These are phyloP conservation scores for Melikaiella ostensackeni DNA, from an alignment of 2,888 invertebrate genomes.

Conservation along the genomic window DNA sequence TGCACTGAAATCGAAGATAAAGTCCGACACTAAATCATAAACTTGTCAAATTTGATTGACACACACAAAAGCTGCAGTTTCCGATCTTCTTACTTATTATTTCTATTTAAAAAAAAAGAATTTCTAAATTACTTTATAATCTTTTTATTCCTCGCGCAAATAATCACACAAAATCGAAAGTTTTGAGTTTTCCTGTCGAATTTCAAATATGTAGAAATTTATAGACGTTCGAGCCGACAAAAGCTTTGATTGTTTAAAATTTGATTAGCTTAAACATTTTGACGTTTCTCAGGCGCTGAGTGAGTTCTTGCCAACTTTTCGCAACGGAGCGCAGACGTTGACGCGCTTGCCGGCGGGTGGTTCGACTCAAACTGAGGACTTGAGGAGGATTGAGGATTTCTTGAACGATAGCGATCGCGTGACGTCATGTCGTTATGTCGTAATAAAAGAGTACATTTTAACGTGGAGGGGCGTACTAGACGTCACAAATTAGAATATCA, in stretches of 20 bases:
- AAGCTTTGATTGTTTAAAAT: background rate
- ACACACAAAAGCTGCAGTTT: background rate
- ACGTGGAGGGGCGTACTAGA: slow-evolving; percentile 12
- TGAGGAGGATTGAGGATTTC: background rate
- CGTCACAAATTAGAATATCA: slow-evolving; percentile 10
- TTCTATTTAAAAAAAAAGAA: background rate
- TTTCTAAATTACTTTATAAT: background rate
- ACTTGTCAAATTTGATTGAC: no score
- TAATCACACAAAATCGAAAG: background rate
- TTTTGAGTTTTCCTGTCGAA: background rate
- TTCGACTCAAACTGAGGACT: slow-evolving; percentile 12
- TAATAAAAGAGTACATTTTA: slow-evolving; percentile 14
- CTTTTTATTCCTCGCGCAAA: background rate
- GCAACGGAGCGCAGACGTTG: slow-evolving; percentile 22
- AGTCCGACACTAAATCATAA: background rate
- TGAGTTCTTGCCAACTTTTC: slow-evolving; percentile 27
- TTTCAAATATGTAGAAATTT: background rate
- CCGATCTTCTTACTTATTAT: background rate
- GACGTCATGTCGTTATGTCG: slow-evolving; percentile 28
- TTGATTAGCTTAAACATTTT: slow-evolving; percentile 23
- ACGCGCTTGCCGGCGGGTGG: slow-evolving; percentile 21
- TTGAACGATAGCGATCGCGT: slow-evolving; percentile 25
- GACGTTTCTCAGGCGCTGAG: background rate
- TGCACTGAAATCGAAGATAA: background rate
- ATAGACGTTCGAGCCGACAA: background rate